These are phyloP conservation scores for Gobio gobio DNA, from an alignment of 2,113 vertebrate genomes.

Conservation along the genomic window DNA sequence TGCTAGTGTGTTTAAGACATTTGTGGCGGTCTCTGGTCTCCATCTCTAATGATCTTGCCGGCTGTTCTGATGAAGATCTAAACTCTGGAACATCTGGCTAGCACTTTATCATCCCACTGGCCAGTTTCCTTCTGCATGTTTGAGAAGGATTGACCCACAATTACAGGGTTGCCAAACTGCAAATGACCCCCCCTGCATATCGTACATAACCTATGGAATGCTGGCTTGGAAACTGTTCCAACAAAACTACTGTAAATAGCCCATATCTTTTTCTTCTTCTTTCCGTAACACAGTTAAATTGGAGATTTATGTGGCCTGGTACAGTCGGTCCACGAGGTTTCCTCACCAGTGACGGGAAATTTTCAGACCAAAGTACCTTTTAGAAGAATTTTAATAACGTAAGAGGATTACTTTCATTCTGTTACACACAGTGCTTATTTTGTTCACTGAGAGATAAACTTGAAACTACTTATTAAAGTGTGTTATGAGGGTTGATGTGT, in stretches of 20 bases:
- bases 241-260: conserved; percentile 12
- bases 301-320: conserved; percentile 20
- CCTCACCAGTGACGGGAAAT: not conserved
- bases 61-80: conserved; percentile 36
- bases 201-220: not conserved
- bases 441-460: not conserved
- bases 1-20: conserved; percentile 1
- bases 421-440: conserved; percentile 2
- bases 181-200: not conserved
- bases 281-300: not conserved
- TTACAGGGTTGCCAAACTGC: conserved; percentile 19
- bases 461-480: not conserved
- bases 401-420: conserved; percentile 34
- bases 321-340: conserved; percentile 6
- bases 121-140: conserved; percentile 27
- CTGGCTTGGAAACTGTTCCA: conserved; percentile 6
- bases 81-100: conserved; percentile 27
- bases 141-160: conserved; percentile 10
- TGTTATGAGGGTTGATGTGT: not conserved
- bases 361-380: conserved; percentile 31
- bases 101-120: conserved; percentile 20
- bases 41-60: conserved; percentile 17
- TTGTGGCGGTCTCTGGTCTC: conserved; percentile 29
- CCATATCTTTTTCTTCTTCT: not conserved
- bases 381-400: conserved; percentile 38